These are phyloP conservation scores for Tragelaphus strepsiceros DNA, from an alignment of 2,113 vertebrate genomes.

Conservation along the genomic window DNA sequence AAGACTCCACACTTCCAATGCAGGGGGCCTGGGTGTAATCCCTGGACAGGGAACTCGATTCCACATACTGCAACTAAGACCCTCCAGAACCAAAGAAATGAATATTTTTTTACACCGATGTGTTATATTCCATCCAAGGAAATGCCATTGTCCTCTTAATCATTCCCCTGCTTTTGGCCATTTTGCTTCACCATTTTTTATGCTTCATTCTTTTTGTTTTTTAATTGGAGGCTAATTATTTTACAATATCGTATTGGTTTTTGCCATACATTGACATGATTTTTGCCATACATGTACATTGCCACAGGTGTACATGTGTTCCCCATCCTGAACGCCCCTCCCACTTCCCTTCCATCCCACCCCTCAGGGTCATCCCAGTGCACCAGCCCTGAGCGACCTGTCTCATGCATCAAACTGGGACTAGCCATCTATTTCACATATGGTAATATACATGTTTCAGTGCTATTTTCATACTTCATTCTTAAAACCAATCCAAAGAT, in stretches of 20 bases:
- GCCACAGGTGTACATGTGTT: not conserved
- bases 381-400: not conserved
- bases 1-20: not conserved
- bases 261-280: not conserved
- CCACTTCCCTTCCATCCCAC: not conserved
- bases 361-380: not conserved
- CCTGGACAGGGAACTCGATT: not conserved
- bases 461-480: not conserved
- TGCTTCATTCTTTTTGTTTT: not conserved
- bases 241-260: not conserved
- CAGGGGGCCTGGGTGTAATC: not conserved
- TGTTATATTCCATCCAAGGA: not conserved
- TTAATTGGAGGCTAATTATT: not conserved
- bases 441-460: not conserved
- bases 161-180: not conserved
- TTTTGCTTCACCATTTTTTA: not conserved
- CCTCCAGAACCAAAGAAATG: not conserved
- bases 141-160: rapidly evolving
- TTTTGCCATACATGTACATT: not conserved
- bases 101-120: not conserved
- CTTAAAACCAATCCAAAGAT: not conserved
- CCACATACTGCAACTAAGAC: not conserved
- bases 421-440: not conserved
- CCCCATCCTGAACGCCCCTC: not conserved
- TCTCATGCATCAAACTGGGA: not conserved